Conservation (phyloP, 2,797 vertebrate genomes). For the Phoxinus dragarum region DNA sequence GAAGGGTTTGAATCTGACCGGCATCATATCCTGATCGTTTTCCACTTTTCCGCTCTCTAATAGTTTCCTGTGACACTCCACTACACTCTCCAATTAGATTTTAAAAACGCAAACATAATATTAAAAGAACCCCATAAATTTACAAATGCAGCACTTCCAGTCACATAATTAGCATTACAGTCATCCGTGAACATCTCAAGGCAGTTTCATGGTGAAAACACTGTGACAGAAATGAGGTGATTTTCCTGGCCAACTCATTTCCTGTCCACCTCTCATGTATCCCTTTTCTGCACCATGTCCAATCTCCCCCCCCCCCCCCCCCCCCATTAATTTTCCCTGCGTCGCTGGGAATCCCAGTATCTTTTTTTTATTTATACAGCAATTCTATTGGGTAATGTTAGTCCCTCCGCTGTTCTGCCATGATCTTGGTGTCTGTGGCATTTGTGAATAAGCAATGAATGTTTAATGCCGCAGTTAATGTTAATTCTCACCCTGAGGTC, state of each 20-base stretch:
- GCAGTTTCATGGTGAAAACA: neutral
- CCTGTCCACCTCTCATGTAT: slow-evolving; percentile 73
- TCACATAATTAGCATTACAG: slow-evolving; percentile 18
- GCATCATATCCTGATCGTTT: neutral
- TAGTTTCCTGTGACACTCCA: slow-evolving; percentile 20
- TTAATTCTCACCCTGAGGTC: slow-evolving; percentile 50
- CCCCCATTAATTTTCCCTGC: slow-evolving; percentile 19
- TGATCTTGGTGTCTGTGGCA: slow-evolving; percentile 39
- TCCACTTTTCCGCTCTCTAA: neutral
- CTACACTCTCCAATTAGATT: slow-evolving; percentile 10
- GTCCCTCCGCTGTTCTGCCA: neutral
- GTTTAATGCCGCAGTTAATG: slow-evolving; percentile 54
- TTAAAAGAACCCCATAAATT: slow-evolving; percentile 22
- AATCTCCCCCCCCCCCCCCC: neutral
- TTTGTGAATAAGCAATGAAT: slow-evolving; percentile 54
- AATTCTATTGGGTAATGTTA: slow-evolving; percentile 27
- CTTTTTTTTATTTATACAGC: neutral
- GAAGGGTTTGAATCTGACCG: neutral
- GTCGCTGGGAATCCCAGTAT: neutral
- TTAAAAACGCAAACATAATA: neutral
- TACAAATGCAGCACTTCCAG: neutral
- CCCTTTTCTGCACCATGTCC: slow-evolving; percentile 51
- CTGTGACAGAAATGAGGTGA: neutral
- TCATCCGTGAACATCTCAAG: slow-evolving; percentile 28
- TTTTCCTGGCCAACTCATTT: slow-evolving; percentile 56